Percentiles rank a stretch among this genome's conserved stretches.
Conservation (phyloP, 2,888 invertebrate genomes). For the Rhogogaster chlorosoma region DNA sequence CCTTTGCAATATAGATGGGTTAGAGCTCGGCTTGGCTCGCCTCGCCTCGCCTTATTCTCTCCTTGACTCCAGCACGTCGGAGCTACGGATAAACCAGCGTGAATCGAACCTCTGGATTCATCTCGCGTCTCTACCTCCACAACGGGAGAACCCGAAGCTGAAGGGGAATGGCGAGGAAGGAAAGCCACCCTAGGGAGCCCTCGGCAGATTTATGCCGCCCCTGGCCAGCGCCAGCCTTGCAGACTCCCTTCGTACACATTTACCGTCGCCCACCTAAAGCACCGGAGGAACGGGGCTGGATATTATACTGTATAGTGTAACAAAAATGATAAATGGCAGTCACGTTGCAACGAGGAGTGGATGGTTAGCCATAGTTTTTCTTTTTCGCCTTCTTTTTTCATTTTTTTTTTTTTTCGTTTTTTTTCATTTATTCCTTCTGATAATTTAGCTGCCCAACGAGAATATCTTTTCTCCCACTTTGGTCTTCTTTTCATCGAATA, state of each 20-base stretch:
- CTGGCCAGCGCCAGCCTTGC: conserved; percentile 63
- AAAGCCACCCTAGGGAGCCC: conserved; percentile 74
- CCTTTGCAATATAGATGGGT: conserved; percentile 58
- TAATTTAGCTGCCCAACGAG: not conserved
- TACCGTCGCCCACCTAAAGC: conserved; percentile 56
- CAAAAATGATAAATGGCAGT: conserved; percentile 44
- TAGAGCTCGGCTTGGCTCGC: not conserved
- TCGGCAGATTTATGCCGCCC: conserved; percentile 76
- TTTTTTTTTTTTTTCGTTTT: not conserved
- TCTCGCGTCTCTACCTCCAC: conserved; percentile 66
- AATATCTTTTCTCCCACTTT: not conserved
- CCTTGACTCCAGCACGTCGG: conserved; percentile 59
- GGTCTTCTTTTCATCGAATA: not conserved
- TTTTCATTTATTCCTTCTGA: not conserved
- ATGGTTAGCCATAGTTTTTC: conserved; percentile 8
- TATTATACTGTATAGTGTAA: conserved; percentile 67
- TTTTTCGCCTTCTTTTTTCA: not conserved
- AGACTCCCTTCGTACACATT: conserved; percentile 60
- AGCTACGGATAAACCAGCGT: conserved; percentile 70
- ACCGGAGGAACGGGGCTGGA: conserved; percentile 61
- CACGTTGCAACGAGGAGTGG: conserved; percentile 45
- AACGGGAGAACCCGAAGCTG: conserved; percentile 44
- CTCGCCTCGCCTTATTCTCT: conserved; percentile 45
- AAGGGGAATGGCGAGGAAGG: conserved; percentile 63
- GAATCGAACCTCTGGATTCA: conserved; percentile 75